phyloP scores from a whole-genome alignment of 2,888 invertebrate species.

The Sarcophaga caerulescens region DNA sequence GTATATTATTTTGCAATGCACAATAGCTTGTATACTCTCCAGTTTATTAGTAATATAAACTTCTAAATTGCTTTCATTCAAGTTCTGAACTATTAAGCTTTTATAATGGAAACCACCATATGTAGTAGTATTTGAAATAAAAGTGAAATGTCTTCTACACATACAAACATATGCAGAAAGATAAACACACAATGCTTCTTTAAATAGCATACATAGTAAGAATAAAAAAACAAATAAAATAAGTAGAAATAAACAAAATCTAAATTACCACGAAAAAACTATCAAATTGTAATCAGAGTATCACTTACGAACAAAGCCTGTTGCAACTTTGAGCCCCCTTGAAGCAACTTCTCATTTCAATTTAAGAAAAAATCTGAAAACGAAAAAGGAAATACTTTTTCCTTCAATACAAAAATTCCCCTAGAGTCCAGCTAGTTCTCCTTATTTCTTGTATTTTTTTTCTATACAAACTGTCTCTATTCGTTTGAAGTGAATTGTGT shows the following conservation, averaged over 20 bases:
- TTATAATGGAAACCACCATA: conserved; percentile 29
- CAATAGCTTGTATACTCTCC: too few relatives aligned
- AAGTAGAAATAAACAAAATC: not conserved
- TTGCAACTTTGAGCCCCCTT: conserved; percentile 6
- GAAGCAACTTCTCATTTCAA: conserved; percentile 62
- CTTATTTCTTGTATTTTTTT: not conserved
- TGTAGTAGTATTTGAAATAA: conserved; percentile 29
- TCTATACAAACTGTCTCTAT: conserved; percentile 22
- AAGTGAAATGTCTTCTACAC: conserved; percentile 58
- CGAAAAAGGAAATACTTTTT: not conserved
- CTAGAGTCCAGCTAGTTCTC: conserved; percentile 46
- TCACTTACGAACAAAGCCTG: conserved; percentile 39
- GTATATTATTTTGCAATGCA: too few relatives aligned
- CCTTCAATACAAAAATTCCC: conserved; percentile 17
- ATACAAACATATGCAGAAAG: conserved; percentile 11
- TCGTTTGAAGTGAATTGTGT: conserved; percentile 8
- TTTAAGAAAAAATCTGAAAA: not conserved
- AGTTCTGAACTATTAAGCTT: not conserved
- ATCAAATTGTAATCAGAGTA: conserved; percentile 45
- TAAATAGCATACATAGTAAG: conserved; percentile 35
- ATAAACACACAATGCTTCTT: not conserved
- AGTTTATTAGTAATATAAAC: not conserved
- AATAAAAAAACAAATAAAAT: conserved; percentile 41
- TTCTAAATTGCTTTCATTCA: not conserved
- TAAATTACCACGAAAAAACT: conserved; percentile 19